These are phyloP conservation scores for Pseudococcus viburni DNA, from an alignment of 2,888 invertebrate genomes.

Conservation along the genomic window DNA sequence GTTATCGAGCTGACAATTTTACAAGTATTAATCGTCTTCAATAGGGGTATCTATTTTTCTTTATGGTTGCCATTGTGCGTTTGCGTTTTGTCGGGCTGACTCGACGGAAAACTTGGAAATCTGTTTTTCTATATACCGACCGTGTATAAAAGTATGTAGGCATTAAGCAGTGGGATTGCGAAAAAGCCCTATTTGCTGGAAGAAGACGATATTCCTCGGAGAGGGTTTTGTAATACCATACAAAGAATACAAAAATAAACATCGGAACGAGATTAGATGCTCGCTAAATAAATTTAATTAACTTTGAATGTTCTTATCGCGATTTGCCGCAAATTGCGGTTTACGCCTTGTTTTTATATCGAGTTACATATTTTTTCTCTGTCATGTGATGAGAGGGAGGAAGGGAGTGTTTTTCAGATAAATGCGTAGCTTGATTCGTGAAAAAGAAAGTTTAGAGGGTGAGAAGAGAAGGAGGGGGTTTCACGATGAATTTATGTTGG, in stretches of 20 bases:
- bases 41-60: slow-evolving; percentile 11
- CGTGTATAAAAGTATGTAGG: not conserved
- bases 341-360: not conserved
- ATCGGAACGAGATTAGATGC: not conserved
- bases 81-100: slow-evolving; percentile 10
- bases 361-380: not conserved
- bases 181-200: not conserved
- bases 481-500: too few species aligned
- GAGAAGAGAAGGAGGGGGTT: too few species aligned
- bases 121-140: not conserved
- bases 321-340: not conserved
- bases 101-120: slow-evolving; percentile 30
- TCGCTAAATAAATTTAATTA: slow-evolving; percentile 21
- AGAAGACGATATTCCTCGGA: not conserved
- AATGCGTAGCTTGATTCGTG: too few species aligned
- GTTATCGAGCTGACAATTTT: slow-evolving; percentile 29
- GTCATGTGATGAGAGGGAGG: too few species aligned
- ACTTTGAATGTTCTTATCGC: not conserved
- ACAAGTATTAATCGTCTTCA: slow-evolving; percentile 38
- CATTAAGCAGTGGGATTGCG: not conserved
- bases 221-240: not conserved
- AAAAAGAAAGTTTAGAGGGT: too few species aligned
- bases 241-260: not conserved
- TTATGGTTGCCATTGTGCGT: slow-evolving; percentile 13
- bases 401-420: too few species aligned